Conservation (phyloP, 2,888 invertebrate genomes). For the Sepiola atlantica region DNA sequence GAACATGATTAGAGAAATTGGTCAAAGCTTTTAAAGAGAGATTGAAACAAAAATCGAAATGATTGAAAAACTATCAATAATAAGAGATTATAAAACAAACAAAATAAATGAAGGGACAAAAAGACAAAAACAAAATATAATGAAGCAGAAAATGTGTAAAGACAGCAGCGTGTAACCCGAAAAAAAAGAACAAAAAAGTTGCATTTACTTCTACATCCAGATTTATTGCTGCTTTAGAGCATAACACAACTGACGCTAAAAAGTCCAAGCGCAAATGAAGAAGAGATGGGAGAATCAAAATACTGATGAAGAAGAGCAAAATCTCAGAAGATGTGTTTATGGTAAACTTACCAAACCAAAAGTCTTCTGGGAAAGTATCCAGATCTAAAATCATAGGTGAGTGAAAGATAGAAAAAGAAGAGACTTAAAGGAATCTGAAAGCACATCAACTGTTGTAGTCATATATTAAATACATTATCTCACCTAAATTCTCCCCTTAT, state of each 20-base stretch:
- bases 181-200: background rate
- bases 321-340: background rate
- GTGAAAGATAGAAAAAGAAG: background rate
- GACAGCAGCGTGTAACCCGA: background rate
- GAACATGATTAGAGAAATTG: background rate
- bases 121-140: background rate
- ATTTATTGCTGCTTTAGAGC: background rate
- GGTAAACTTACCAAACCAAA: background rate
- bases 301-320: background rate
- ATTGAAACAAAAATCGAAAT: background rate
- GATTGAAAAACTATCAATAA: background rate
- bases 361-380: slow-evolving; percentile 32
- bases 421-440: background rate
- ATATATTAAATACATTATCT: background rate
- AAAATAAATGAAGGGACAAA: background rate
- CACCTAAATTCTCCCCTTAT: background rate
- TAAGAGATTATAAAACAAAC: background rate
- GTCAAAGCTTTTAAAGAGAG: background rate
- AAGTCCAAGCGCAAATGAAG: slow-evolving; percentile 32
- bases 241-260: background rate
- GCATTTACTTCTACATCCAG: background rate
- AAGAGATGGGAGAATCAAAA: background rate
- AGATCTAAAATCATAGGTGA: slow-evolving; percentile 6
- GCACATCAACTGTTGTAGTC: background rate
- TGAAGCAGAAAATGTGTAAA: too few relatives aligned